phyloP scores from a whole-genome alignment of 2,113 vertebrate genomes.

The Embiotoca jacksoni region DNA sequence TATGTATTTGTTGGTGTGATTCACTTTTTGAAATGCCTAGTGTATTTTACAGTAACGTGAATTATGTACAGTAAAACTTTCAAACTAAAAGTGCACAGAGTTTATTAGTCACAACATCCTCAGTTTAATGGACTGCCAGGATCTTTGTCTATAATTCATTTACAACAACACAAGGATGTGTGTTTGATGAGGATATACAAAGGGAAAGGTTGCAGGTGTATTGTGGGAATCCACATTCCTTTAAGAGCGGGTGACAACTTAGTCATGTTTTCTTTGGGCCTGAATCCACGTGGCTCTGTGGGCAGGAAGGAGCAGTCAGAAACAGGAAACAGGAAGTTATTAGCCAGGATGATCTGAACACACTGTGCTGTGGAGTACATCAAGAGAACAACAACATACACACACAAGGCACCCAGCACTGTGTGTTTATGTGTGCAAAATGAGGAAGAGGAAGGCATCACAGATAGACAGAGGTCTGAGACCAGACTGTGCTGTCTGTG shows the following conservation, averaged over 20 bases:
- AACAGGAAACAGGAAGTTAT: conserved; percentile 85
- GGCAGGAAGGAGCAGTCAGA: conserved; percentile 74
- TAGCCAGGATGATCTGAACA: conserved; percentile 80
- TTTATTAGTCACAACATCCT: not conserved
- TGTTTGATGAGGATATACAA: conserved; percentile 1
- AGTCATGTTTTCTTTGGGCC: conserved; percentile 51
- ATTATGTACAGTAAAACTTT: not conserved
- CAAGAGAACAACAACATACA: conserved; percentile 66
- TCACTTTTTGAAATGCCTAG: no score
- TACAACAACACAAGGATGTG: conserved; percentile 36
- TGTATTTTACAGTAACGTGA: not conserved
- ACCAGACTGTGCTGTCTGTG: conserved; percentile 32
- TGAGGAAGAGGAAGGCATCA: conserved; percentile 57
- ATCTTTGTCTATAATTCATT: conserved; percentile 6
- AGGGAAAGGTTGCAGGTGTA: conserved; percentile 18
- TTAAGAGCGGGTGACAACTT: conserved; percentile 16
- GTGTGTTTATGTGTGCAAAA: conserved; percentile 28
- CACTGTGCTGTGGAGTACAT: conserved; percentile 78
- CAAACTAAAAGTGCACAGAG: not conserved
- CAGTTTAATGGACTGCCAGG: conserved; percentile 24
- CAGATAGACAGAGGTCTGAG: conserved; percentile 47
- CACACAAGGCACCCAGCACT: conserved; percentile 31
- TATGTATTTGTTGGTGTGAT: not conserved
- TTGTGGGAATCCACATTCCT: conserved; percentile 17
- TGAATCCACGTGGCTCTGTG: conserved; percentile 48